phyloP scores from a whole-genome alignment of 2,113 vertebrate genomes.

The Podiceps cristatus region DNA sequence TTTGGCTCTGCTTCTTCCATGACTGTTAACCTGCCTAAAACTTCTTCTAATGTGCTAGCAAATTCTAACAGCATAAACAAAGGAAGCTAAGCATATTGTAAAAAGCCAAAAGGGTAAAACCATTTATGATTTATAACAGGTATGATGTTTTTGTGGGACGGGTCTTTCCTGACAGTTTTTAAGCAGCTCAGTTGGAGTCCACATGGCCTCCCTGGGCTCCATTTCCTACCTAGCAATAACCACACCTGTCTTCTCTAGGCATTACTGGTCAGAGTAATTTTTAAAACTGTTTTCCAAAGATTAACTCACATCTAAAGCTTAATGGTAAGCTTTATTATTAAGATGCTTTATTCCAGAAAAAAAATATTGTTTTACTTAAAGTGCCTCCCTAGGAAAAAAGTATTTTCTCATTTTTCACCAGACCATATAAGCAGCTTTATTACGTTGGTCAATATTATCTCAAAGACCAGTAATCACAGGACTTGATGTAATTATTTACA shows the following conservation, averaged over 20 bases:
- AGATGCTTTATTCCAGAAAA: background rate
- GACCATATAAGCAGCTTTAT: background rate
- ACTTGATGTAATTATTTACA: background rate
- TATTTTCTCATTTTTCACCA: background rate
- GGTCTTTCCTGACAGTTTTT: background rate
- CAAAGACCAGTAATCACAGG: background rate
- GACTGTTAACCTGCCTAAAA: background rate
- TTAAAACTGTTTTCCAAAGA: background rate
- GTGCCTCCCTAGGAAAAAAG: background rate
- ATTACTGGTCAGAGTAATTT: background rate
- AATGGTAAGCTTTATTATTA: background rate
- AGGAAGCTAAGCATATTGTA: background rate
- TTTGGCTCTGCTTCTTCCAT: background rate
- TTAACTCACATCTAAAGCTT: background rate
- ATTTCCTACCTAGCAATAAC: background rate
- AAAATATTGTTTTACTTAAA: background rate
- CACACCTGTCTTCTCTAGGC: background rate
- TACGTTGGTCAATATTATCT: background rate
- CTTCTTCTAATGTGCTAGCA: background rate
- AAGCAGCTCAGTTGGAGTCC: background rate
- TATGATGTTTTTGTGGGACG: background rate
- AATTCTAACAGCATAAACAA: background rate
- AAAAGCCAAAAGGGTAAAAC: background rate
- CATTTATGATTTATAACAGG: background rate
- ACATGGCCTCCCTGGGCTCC: fast-evolving